Conservation (phyloP, 1,140 invertebrate species). For the Papilio helenus region DNA sequence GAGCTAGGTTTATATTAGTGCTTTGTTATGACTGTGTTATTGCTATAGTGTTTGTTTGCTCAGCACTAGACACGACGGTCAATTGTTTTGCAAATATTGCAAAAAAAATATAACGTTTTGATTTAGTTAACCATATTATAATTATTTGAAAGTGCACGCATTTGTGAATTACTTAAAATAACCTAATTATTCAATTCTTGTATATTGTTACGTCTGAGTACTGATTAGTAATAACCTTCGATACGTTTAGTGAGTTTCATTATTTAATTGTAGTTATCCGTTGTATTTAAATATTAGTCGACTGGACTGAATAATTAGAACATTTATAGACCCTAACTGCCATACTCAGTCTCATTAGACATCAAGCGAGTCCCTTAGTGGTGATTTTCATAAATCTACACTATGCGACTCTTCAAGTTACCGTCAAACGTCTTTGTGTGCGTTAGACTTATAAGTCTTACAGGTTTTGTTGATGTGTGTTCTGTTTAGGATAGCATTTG, state of each 20-base stretch:
- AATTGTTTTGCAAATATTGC: not conserved
- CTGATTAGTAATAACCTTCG: not conserved
- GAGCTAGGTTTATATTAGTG: not conserved
- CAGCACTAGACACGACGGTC: not conserved
- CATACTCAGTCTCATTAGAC: too few species aligned
- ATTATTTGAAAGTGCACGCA: not conserved
- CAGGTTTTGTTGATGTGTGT: too few species aligned
- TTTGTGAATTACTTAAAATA: not conserved
- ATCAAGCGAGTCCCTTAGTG: too few species aligned
- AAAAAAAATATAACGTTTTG: not conserved
- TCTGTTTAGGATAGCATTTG: too few species aligned
- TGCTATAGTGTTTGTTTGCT: not conserved
- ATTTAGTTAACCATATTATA: not conserved
- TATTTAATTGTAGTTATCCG: not conserved
- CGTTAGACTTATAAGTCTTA: too few species aligned
- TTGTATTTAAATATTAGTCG: too few species aligned
- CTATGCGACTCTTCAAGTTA: too few species aligned
- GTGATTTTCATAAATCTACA: too few species aligned
- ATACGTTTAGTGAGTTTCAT: not conserved
- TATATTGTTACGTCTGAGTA: not conserved
- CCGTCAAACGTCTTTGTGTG: too few species aligned
- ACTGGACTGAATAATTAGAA: too few species aligned
- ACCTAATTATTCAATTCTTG: too few species aligned
- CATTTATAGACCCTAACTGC: too few species aligned
- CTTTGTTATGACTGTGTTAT: conserved; percentile 5